These are phyloP conservation scores for Sebastes alutus DNA, from an alignment of 2,797 vertebrate genomes.

Conservation along the genomic window DNA sequence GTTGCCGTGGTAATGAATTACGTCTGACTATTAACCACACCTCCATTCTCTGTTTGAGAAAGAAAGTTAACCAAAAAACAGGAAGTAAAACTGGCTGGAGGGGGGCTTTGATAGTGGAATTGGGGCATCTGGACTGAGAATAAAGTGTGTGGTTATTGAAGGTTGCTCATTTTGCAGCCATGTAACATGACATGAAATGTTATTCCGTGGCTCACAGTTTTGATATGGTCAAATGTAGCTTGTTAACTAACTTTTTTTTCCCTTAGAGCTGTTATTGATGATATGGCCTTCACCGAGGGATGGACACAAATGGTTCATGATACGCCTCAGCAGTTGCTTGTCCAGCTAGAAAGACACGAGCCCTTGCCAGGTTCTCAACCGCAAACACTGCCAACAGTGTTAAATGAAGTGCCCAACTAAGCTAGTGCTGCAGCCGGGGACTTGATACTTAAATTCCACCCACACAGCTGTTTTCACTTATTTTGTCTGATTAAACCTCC, in stretches of 20 bases:
- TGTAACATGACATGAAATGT: not conserved
- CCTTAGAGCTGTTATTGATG: not conserved
- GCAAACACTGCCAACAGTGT: not conserved
- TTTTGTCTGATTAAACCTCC: not conserved
- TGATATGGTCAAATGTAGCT: not conserved
- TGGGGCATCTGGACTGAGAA: not conserved
- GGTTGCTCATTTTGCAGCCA: not conserved
- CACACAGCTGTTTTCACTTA: slow-evolving; percentile 8
- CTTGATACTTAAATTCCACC: not conserved
- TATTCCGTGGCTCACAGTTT: not conserved
- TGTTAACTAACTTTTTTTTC: not conserved
- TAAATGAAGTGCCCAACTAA: not conserved
- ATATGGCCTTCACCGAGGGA: not conserved
- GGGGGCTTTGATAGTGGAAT: not conserved
- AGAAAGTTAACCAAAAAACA: too few relatives aligned
- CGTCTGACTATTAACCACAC: too few relatives aligned
- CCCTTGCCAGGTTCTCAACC: not conserved
- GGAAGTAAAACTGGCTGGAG: too few relatives aligned
- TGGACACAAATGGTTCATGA: slow-evolving; percentile 11
- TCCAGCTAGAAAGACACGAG: not conserved
- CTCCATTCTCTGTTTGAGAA: too few relatives aligned
- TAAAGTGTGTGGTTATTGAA: not conserved
- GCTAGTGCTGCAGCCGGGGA: not conserved
- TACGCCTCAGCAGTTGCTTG: not conserved
- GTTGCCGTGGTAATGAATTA: too few relatives aligned